These are phyloP conservation scores for Cerastis leucographa DNA, from an alignment of 2,888 invertebrate genomes.

Conservation along the genomic window DNA sequence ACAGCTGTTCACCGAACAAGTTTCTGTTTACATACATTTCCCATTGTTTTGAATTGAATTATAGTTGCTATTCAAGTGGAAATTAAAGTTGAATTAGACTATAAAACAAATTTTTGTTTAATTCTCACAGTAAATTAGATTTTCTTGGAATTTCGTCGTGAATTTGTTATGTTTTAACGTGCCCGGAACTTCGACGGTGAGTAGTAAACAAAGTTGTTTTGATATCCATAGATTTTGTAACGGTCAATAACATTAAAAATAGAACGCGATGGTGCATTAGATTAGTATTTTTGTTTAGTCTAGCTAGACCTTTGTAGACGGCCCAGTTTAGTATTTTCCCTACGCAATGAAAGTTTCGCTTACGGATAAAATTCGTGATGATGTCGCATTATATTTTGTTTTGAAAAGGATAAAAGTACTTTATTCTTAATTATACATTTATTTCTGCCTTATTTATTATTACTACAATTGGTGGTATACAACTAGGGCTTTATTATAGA, in stretches of 20 bases:
- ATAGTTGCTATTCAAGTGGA: neutral
- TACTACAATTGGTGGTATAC: neutral
- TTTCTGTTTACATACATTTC: neutral
- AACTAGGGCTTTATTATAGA: neutral
- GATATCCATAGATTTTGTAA: neutral
- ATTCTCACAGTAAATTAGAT: neutral
- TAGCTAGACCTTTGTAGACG: neutral
- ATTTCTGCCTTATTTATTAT: neutral
- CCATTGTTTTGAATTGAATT: neutral
- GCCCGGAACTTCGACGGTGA: constrained; percentile 34
- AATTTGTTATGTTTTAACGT: constrained; percentile 7
- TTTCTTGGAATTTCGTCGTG: constrained; percentile 11
- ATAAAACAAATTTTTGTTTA: constrained; percentile 21
- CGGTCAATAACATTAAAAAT: neutral
- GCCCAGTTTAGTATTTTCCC: neutral
- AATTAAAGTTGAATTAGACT: constrained; percentile 1
- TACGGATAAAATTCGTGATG: neutral
- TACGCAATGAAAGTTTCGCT: neutral
- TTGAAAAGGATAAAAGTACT: neutral
- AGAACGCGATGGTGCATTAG: neutral
- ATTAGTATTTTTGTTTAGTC: neutral
- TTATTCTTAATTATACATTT: neutral
- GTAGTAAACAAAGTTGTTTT: constrained; percentile 34
- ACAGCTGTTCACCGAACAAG: constrained; percentile 11
- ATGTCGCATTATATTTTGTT: neutral